phyloP scores from a whole-genome alignment of 2,797 vertebrate genomes.

The Mormyrus proboscirostris region DNA sequence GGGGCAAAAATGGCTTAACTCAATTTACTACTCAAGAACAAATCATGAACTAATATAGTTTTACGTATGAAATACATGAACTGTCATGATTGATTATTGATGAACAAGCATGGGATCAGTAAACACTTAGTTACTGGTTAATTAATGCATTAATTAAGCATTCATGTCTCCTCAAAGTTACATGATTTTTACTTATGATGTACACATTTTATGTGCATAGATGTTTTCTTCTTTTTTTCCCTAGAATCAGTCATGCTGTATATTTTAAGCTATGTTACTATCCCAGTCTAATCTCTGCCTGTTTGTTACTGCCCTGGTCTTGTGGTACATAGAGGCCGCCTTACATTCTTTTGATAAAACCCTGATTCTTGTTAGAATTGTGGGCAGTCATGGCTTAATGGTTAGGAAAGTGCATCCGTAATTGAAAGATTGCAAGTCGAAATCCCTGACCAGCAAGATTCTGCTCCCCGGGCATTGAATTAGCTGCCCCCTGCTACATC shows the following conservation, averaged over 20 bases:
- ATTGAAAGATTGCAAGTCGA: no score
- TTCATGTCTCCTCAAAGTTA: neutral
- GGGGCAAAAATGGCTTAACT: neutral
- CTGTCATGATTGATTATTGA: neutral
- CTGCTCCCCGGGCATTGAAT: no score
- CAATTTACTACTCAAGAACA: neutral
- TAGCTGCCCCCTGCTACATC: no score
- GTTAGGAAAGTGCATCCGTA: no score
- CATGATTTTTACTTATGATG: neutral
- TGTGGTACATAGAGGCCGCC: neutral
- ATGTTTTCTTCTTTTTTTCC: neutral
- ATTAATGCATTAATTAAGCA: neutral
- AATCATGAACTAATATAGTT: neutral
- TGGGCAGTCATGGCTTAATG: no score
- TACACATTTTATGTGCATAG: neutral
- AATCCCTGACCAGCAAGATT: no score
- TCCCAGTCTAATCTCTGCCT: neutral
- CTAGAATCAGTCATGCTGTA: neutral
- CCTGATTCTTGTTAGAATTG: neutral
- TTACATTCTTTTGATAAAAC: neutral
- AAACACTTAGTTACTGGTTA: neutral
- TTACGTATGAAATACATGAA: neutral
- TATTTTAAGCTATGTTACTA: neutral
- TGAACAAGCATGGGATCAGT: neutral
- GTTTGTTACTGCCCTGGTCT: neutral